phyloP scores from a whole-genome alignment of 2,797 vertebrate genomes.

The Fistularia tabacaria region DNA sequence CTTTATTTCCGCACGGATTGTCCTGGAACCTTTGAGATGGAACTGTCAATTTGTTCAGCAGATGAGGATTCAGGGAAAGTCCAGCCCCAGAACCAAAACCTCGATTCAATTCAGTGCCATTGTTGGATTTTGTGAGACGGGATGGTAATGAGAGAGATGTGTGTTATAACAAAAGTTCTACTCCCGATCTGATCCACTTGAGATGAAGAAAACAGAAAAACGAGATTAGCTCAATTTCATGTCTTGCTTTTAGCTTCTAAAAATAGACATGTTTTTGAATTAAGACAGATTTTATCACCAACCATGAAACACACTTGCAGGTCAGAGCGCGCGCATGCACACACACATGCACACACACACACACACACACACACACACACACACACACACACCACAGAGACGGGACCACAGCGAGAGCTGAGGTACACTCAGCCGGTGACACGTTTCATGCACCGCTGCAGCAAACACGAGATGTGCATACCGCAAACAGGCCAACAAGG shows the following conservation, averaged over 20 bases:
- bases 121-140: not conserved
- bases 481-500: slow-evolving; percentile 51
- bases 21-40: not conserved
- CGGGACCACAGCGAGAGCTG: slow-evolving; percentile 42
- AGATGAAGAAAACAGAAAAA: too few relatives aligned
- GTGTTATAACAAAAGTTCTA: too few relatives aligned
- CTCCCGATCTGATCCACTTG: too few relatives aligned
- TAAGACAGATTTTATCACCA: slow-evolving; percentile 22
- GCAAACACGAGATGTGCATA: slow-evolving; percentile 75
- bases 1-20: too few relatives aligned
- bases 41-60: not conserved
- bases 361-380: slow-evolving; percentile 6
- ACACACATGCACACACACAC: slow-evolving; percentile 3
- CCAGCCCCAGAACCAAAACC: not conserved
- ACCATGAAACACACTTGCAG: slow-evolving; percentile 2
- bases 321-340: not conserved
- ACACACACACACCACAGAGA: slow-evolving; percentile 28
- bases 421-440: slow-evolving; percentile 46
- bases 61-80: not conserved
- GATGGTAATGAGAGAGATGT: not conserved
- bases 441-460: slow-evolving; percentile 70
- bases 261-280: slow-evolving; percentile 31
- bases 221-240: not conserved
- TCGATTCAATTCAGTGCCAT: not conserved
- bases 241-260: slow-evolving; percentile 18